A percentile compares a stretch with the other conserved stretches of the same genome.
These are phyloP conservation scores for Heliothis virescens DNA, from an alignment of 1,140 invertebrate species.

Conservation along the genomic window DNA sequence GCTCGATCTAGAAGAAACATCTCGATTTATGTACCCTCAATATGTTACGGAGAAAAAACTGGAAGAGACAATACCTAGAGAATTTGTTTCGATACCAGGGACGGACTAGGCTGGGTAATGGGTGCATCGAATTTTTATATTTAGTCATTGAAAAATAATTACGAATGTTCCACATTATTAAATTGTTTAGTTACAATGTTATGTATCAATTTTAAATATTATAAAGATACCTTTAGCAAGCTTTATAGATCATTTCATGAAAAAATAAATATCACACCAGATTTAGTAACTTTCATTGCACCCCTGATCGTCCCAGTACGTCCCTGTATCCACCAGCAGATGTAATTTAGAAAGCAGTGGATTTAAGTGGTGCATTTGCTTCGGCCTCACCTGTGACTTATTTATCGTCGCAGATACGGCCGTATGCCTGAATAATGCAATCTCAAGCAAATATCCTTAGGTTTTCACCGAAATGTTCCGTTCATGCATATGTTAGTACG, in stretches of 20 bases:
- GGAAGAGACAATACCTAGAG: conserved; percentile 47
- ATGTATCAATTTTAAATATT: too few relatives aligned
- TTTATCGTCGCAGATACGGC: conserved; percentile 54
- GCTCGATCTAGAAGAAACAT: conserved; percentile 11
- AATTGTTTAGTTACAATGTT: too few relatives aligned
- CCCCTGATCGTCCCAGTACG: conserved; percentile 12
- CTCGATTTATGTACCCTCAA: conserved; percentile 56
- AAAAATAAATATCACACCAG: too few relatives aligned
- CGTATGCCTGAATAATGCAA: conserved; percentile 52
- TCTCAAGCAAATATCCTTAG: conserved; percentile 31
- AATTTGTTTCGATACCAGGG: conserved; percentile 30
- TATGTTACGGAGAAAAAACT: conserved; percentile 54
- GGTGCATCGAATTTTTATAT: neutral
- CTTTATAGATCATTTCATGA: too few relatives aligned
- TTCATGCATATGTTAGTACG: neutral
- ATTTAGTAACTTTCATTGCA: too few relatives aligned
- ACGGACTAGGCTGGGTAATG: neutral
- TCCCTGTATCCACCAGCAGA: conserved; percentile 43
- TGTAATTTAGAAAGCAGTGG: conserved; percentile 52
- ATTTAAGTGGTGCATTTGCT: conserved; percentile 57
- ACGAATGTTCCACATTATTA: too few relatives aligned
- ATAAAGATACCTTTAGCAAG: too few relatives aligned
- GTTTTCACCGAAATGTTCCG: neutral
- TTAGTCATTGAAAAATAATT: too few relatives aligned
- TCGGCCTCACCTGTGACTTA: conserved; percentile 61